These are phyloP conservation scores for Antheraea pernyi DNA, from an alignment of 1,140 invertebrate genomes.

Conservation along the genomic window DNA sequence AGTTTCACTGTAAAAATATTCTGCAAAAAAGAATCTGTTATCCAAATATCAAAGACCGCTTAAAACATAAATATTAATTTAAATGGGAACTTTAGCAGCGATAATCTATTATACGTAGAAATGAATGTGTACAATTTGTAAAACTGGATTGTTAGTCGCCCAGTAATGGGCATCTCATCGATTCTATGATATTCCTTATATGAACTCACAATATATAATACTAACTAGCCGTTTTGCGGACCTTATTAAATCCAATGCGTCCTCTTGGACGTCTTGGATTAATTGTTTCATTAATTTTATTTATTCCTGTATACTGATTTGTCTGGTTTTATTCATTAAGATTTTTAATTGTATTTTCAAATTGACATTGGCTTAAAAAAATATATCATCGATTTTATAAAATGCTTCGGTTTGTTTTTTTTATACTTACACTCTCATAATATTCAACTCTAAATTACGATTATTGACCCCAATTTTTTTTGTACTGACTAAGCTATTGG, in stretches of 20 bases:
- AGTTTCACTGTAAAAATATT: no score
- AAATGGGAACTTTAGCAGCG: background rate
- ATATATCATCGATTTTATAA: no score
- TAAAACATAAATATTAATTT: background rate
- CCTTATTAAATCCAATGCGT: conserved; percentile 9
- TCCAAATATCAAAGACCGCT: background rate
- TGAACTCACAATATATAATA: background rate
- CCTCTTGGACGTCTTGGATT: background rate
- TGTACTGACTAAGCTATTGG: no score
- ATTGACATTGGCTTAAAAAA: no score
- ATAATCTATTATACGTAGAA: background rate
- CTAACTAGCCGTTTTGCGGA: conserved; percentile 3
- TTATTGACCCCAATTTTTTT: no score
- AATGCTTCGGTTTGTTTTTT: no score
- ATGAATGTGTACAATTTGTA: background rate
- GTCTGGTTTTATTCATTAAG: no score
- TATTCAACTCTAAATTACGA: no score
- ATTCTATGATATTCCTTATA: conserved; percentile 1
- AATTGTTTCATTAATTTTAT: background rate
- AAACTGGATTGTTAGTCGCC: conserved; percentile 3
- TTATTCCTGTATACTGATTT: no score
- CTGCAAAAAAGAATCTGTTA: background rate
- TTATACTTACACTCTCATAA: no score
- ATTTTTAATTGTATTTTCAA: no score
- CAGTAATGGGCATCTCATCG: background rate